phyloP scores from a whole-genome alignment of 2,888 invertebrate genomes.

The Pammene fasciana region DNA sequence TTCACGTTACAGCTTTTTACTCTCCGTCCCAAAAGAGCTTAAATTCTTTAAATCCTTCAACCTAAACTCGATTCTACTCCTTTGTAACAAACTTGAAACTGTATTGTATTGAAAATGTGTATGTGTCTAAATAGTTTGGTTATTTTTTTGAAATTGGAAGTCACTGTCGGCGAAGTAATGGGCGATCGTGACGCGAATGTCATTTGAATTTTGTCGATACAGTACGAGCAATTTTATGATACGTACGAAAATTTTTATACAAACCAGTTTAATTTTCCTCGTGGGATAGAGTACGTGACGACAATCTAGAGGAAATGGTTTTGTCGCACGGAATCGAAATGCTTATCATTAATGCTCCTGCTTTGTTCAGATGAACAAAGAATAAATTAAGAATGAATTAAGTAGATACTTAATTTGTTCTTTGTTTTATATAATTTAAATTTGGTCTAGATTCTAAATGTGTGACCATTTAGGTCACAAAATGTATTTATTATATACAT shows the following conservation, averaged over 20 bases:
- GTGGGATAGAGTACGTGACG: slow-evolving; percentile 61
- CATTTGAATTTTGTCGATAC: slow-evolving; percentile 72
- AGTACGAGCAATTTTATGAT: slow-evolving; percentile 48
- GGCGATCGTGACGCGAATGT: slow-evolving; percentile 78
- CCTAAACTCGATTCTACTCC: slow-evolving; percentile 44
- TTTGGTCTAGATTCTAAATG: no score
- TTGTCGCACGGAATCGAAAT: not conserved
- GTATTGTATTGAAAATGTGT: slow-evolving; percentile 44
- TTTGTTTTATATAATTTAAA: no score
- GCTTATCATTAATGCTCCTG: no score
- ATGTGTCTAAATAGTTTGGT: slow-evolving; percentile 51
- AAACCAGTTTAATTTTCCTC: slow-evolving; percentile 69
- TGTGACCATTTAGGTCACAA: no score
- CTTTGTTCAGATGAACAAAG: no score
- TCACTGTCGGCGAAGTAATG: slow-evolving; percentile 82
- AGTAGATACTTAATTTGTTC: no score
- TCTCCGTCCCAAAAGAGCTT: slow-evolving; percentile 48
- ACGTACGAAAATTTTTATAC: slow-evolving; percentile 61
- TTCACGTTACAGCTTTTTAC: slow-evolving; percentile 69
- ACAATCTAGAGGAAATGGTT: slow-evolving; percentile 45
- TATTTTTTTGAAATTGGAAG: slow-evolving; percentile 76
- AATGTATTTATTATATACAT: no score
- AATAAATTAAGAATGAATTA: no score
- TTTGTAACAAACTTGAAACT: slow-evolving; percentile 45
- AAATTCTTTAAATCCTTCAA: not conserved